phyloP scores from a whole-genome alignment of 2,888 invertebrate genomes.

The Glyphotaelius pellucidus region DNA sequence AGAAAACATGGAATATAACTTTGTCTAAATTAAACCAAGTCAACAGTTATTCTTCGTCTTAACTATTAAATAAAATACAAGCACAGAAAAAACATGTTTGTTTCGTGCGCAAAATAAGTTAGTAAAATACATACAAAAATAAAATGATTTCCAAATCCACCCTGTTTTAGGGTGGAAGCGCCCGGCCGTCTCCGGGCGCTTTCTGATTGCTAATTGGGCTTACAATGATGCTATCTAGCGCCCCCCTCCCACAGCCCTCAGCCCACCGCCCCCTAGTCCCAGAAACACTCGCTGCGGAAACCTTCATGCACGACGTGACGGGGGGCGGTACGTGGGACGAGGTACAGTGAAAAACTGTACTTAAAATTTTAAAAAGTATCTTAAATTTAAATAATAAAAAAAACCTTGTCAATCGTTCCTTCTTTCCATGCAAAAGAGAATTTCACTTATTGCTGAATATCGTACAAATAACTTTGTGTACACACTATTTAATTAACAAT shows the following conservation, averaged over 20 bases:
- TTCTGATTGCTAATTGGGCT: conserved; percentile 66
- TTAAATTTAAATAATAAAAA: too few species aligned
- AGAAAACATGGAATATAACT: too few species aligned
- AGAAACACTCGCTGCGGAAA: neutral
- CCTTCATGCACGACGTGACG: conserved; percentile 16
- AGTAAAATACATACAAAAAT: neutral
- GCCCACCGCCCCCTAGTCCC: conserved; percentile 42
- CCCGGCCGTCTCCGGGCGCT: conserved; percentile 59
- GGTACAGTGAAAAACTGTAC: neutral
- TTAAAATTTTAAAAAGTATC: too few species aligned
- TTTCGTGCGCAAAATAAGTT: neutral
- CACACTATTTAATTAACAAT: too few species aligned
- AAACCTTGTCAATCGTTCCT: too few species aligned
- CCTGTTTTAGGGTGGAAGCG: neutral
- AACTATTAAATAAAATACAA: too few species aligned
- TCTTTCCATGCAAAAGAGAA: too few species aligned
- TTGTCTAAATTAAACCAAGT: neutral
- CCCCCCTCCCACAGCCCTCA: conserved; percentile 2
- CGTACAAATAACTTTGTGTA: too few species aligned
- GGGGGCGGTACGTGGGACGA: neutral
- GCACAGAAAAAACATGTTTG: neutral
- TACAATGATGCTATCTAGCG: conserved; percentile 38
- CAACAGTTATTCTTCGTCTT: neutral
- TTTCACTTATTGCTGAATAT: too few species aligned
- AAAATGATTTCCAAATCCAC: neutral